Conservation (phyloP, 2,113 vertebrate genomes). For the Plotosus lineatus region DNA sequence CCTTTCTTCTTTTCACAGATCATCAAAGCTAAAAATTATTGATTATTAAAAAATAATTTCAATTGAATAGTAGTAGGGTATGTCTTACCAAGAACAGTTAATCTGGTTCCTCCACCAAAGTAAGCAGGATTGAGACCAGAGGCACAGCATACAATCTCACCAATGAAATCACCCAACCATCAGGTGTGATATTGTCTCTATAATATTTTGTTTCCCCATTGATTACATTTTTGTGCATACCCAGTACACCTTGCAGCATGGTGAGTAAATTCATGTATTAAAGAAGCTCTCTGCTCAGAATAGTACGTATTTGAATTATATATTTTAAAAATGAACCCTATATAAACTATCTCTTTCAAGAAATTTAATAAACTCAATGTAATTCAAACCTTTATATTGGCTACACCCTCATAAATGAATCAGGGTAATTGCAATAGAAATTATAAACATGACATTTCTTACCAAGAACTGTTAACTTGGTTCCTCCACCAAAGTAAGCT, state of each 20-base stretch:
- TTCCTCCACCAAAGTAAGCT: slow-evolving; percentile 67
- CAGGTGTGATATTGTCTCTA: too few relatives aligned
- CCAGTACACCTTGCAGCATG: too few relatives aligned
- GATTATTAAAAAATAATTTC: too few relatives aligned
- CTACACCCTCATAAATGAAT: too few relatives aligned
- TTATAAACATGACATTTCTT: slow-evolving; percentile 52
- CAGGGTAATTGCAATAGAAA: background rate
- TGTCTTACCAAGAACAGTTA: slow-evolving; percentile 68
- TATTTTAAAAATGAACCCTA: too few relatives aligned
- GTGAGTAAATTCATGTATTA: too few relatives aligned
- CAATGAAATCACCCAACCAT: background rate
- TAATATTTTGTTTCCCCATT: background rate
- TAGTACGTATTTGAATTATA: too few relatives aligned
- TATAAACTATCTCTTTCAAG: too few relatives aligned
- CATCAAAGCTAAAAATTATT: too few relatives aligned
- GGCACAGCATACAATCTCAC: slow-evolving; percentile 9
- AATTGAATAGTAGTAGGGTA: background rate
- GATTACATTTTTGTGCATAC: background rate
- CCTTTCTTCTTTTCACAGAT: background rate
- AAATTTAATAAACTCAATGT: too few relatives aligned
- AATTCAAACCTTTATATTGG: too few relatives aligned
- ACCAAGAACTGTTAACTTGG: slow-evolving; percentile 69
- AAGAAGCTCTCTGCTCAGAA: too few relatives aligned
- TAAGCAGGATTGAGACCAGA: slow-evolving; percentile 32
- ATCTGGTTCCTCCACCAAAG: slow-evolving; percentile 71